These are phyloP conservation scores for Sula dactylatra DNA, from an alignment of 2,113 vertebrate genomes.

Conservation along the genomic window DNA sequence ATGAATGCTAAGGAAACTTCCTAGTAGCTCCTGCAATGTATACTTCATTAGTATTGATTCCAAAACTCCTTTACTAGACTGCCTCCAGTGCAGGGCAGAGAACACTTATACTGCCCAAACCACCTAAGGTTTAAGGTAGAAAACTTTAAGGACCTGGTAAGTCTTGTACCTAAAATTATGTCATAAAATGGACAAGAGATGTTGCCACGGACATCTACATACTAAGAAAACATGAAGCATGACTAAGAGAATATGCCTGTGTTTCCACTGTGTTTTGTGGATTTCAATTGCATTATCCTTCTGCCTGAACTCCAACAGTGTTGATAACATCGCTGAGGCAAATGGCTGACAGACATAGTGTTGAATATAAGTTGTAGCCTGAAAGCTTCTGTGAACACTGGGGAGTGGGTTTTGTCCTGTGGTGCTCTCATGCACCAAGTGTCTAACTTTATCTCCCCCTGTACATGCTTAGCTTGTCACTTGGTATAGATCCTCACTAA, in stretches of 20 bases:
- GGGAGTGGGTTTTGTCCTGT: neutral
- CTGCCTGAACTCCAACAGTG: neutral
- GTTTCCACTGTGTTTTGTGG: accelerated
- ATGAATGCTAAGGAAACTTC: neutral
- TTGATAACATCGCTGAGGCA: accelerated
- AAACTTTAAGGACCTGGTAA: neutral
- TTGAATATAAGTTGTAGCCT: accelerated
- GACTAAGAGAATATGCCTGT: accelerated
- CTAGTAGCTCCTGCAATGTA: neutral
- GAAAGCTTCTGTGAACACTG: neutral
- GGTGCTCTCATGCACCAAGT: accelerated
- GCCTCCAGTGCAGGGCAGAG: neutral
- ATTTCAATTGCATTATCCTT: neutral
- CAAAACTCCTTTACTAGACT: neutral
- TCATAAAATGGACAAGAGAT: neutral
- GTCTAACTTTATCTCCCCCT: accelerated
- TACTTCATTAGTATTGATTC: neutral
- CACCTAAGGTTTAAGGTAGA: neutral
- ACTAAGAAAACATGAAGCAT: accelerated
- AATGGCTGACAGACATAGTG: neutral
- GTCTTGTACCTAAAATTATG: neutral
- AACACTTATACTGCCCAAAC: neutral
- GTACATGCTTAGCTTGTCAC: no score
- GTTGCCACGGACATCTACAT: accelerated
- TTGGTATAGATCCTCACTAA: accelerated